These are phyloP conservation scores for Saccostrea echinata DNA, from an alignment of 1,140 invertebrate genomes.

Conservation along the genomic window DNA sequence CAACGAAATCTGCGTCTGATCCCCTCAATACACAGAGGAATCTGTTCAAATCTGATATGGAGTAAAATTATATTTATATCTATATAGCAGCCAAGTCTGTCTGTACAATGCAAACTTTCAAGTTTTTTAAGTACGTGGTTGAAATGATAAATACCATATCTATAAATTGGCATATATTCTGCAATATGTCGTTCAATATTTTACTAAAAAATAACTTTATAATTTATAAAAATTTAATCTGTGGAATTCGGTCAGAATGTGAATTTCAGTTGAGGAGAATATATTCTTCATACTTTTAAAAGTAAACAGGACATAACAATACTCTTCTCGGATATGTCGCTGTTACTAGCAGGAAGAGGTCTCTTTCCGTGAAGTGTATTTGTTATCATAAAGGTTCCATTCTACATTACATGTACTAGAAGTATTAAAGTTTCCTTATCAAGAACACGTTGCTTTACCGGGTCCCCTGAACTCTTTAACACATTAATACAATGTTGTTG, in stretches of 20 bases:
- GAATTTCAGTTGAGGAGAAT: neutral
- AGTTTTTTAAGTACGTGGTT: too few species aligned
- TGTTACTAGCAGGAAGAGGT: neutral
- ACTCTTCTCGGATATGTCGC: neutral
- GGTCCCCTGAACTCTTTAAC: neutral
- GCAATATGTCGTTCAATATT: too few species aligned
- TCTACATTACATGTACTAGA: too few species aligned
- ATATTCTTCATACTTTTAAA: neutral
- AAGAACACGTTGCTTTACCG: neutral
- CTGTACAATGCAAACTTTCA: too few species aligned
- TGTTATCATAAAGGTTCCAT: neutral
- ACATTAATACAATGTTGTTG: neutral
- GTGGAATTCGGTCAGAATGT: slow-evolving; percentile 2
- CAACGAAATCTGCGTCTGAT: neutral
- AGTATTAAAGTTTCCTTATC: neutral
- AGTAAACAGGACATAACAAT: neutral
- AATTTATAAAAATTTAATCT: neutral
- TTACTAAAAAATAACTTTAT: too few species aligned
- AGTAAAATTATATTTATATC: too few species aligned
- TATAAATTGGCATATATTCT: too few species aligned
- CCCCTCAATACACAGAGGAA: neutral
- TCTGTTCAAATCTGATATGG: too few species aligned
- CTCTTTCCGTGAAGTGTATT: neutral
- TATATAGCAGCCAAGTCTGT: too few species aligned
- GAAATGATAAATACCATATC: too few species aligned